Evolutionary conservation across 2,888 invertebrate genomes (phyloP), one percentile per base, ranked within the genome.

Genomic region (Bruchidius siliquastri): DNA sequence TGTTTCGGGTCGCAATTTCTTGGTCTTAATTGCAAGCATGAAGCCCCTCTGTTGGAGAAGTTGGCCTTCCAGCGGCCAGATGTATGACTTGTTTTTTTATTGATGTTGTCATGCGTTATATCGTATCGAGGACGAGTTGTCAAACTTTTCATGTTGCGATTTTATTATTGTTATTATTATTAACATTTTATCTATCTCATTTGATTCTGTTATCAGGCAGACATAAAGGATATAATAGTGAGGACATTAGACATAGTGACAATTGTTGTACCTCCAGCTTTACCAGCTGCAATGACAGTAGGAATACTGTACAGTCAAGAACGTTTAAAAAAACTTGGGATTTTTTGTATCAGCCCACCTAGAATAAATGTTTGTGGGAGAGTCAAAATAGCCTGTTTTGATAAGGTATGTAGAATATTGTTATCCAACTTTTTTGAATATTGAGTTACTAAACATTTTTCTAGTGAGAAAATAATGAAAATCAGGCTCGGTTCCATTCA

Each of bases 251-350:
- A 97, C 84, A 93, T 97, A 73, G 92, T 98, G 78, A 97, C 97
- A 0, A 96, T 97, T 79, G 96, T 96, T 10, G 94, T 97, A 21
- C 97, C 97, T 0, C 97, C 97, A 3, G 96, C 97, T 13, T 87
- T 97, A 69, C 97, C 97, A 6, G 96, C 94, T 72, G 94, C 94
- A 32, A 93, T 95, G 93, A 93, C 94, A 0, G 92, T 94, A 21
- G 94, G 94, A 74, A 93, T 92, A 72, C 90, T 94, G 26, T 93
- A 93, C 86, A 94, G 94, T 76, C 93, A 94, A 84, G 89, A 89
- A 72, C 88, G 95, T 20, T 86, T 95, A 76, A 90, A 91, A 80
- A 88, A 88, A 74, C 87, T 90, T 72, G 89, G 90, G 77, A 93
- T 95, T 81, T 94, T 91, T 86, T 95, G 94, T 83, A 94, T 94